A percentile compares a stretch with the other conserved stretches of the same genome.
These are phyloP conservation scores for Cyrtodaria siliqua DNA, from an alignment of 2,888 invertebrate genomes.

Conservation along the genomic window DNA sequence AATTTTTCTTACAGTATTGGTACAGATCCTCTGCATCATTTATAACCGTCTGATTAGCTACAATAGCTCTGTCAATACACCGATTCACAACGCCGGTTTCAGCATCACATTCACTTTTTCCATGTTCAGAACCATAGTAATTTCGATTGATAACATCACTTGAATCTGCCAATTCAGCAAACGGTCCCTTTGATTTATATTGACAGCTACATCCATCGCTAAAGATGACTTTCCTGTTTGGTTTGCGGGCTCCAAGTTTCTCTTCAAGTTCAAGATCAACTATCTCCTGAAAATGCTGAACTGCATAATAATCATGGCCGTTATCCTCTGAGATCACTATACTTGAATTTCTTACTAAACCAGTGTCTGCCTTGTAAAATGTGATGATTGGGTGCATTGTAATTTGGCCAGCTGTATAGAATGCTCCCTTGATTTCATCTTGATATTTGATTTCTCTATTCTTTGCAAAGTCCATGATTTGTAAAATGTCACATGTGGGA, in stretches of 20 bases:
- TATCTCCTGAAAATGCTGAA: constrained; percentile 26
- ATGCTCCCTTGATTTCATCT: constrained; percentile 49
- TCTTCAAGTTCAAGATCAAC: constrained; percentile 24
- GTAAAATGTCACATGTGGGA: constrained; percentile 31
- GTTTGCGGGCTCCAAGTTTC: constrained; percentile 11
- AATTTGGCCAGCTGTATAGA: constrained; percentile 39
- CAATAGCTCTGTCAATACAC: constrained; percentile 28
- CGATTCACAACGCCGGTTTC: constrained; percentile 19
- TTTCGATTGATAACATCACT: constrained; percentile 21
- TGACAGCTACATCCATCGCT: constrained; percentile 39
- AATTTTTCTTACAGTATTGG: constrained; percentile 29
- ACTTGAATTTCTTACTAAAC: constrained; percentile 31
- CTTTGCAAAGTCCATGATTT: constrained; percentile 88
- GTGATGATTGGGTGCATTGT: constrained; percentile 60
- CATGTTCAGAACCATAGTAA: constrained; percentile 39
- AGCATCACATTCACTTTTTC: constrained; percentile 26
- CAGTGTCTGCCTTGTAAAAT: constrained; percentile 36
- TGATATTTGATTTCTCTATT: constrained; percentile 50
- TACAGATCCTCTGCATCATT: constrained; percentile 34
- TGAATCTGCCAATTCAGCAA: constrained; percentile 21
- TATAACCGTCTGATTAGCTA: constrained; percentile 23
- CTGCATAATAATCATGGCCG: constrained; percentile 41
- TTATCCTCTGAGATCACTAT: constrained; percentile 44
- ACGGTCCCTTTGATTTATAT: constrained; percentile 38
- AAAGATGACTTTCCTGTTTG: constrained; percentile 19